phyloP scores from a whole-genome alignment of 2,888 invertebrate genomes.

The Drosophila mayaguana region DNA sequence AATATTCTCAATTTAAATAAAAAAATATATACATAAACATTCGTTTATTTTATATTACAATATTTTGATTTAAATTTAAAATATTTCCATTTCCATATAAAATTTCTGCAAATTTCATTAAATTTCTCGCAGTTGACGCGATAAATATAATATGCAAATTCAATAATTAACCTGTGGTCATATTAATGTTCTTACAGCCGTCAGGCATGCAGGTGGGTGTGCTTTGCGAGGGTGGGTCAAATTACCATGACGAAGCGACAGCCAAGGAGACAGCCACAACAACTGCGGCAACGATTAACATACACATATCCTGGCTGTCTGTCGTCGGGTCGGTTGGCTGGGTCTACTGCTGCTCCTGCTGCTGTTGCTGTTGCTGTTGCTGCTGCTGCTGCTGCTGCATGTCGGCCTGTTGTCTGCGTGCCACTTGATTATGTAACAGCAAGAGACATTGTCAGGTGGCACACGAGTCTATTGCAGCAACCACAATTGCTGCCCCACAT shows the following conservation, averaged over 20 bases:
- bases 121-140: background rate
- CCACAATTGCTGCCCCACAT: slow-evolving; percentile 63
- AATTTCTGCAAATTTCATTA: background rate
- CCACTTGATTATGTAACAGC: slow-evolving; percentile 49
- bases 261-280: slow-evolving; percentile 64
- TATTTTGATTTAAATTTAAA: no score
- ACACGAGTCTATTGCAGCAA: slow-evolving; percentile 2
- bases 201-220: slow-evolving; percentile 6
- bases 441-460: slow-evolving; percentile 23
- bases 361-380: slow-evolving; percentile 2
- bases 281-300: slow-evolving; percentile 69
- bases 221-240: slow-evolving; percentile 20
- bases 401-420: slow-evolving; percentile 35
- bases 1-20: no score
- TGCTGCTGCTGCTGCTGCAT: slow-evolving; percentile 10
- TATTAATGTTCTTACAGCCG: background rate
- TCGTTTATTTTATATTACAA: no score
- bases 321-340: slow-evolving; percentile 39
- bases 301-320: slow-evolving; percentile 52
- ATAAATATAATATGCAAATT: background rate
- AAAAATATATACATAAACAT: no score
- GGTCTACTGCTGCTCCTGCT: background rate
- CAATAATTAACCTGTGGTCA: background rate
- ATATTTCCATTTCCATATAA: background rate
- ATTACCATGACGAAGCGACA: slow-evolving; percentile 70